These are phyloP conservation scores for Cryptocheilus praepositus DNA, from an alignment of 2,888 invertebrate genomes.

Conservation along the genomic window DNA sequence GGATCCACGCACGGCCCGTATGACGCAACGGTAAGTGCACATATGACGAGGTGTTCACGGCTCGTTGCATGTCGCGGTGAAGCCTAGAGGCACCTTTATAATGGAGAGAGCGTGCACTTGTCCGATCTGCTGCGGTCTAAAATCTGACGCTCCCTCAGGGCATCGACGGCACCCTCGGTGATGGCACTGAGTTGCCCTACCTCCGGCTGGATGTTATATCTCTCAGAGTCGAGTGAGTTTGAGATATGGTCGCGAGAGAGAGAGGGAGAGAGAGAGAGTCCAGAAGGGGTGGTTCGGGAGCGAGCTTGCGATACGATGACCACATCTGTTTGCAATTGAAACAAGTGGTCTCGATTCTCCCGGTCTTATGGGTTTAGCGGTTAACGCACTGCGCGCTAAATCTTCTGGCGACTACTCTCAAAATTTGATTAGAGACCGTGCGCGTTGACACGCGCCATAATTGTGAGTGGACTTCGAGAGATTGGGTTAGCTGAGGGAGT, in stretches of 20 bases:
- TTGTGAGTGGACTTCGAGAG: no score
- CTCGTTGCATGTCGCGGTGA: conserved; percentile 65
- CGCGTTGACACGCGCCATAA: not conserved
- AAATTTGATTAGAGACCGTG: conserved; percentile 28
- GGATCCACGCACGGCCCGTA: conserved; percentile 6
- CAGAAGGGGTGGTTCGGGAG: conserved; percentile 25
- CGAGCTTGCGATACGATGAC: conserved; percentile 43
- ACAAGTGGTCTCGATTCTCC: conserved; percentile 64
- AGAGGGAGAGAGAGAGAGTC: conserved; percentile 32
- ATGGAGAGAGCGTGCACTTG: conserved; percentile 65
- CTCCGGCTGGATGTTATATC: conserved; percentile 58
- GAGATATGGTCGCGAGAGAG: conserved; percentile 61
- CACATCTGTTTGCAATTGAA: conserved; percentile 73
- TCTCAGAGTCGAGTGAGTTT: conserved; percentile 61
- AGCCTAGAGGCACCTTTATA: conserved; percentile 53
- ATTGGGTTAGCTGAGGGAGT: no score
- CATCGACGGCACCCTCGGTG: conserved; percentile 54
- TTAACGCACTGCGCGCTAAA: conserved; percentile 16
- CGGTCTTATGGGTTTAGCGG: conserved; percentile 57
- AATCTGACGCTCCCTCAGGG: conserved; percentile 64
- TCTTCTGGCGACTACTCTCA: conserved; percentile 24
- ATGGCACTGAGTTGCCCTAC: conserved; percentile 50
- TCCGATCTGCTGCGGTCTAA: conserved; percentile 66
- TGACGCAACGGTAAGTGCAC: conserved; percentile 59
- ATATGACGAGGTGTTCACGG: conserved; percentile 70